Evolutionary conservation across 2,888 invertebrate genomes (phyloP), one percentile per base, ranked within the genome.

Genomic region (Chaitophorus viminalis): DNA sequence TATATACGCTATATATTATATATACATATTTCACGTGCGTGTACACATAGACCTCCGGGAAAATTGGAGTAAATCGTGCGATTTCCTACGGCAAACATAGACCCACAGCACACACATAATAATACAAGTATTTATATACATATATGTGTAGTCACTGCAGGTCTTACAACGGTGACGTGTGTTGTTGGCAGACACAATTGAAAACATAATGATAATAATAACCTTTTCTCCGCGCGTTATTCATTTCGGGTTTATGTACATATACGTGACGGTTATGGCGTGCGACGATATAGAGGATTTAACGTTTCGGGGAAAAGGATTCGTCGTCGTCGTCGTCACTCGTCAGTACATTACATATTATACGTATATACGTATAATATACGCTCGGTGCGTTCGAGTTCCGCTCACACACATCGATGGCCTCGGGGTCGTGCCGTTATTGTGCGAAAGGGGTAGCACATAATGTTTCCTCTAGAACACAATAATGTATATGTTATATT

Each of bases 141-240:
- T 14, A 14, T 70, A 70, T 70, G 17, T 5, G 68, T 5, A 29
- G 3, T 52, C 31, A 36, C 60, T 36, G n/a, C 79, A n/a, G 79
- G 29, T 65, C 29, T 68, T 39, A 25, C 60, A 33, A 31, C 60
- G 79, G 25, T 33, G 60, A n/a, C 60, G n/a, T 54, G 33, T 60
- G 52, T 78, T n/a, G 54, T 78, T 78, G 17, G n/a, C 60, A 8
- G 60, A 65, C 60, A 79, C 79, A 65, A 65, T 65, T n/a, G n/a
- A n/a, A n/a, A n/a, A n/a, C n/a, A n/a, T 74, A 82, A 54, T 83
- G 74, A 76, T 65, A 76, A 77, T 65, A 84, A 84, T 68, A 85
- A 77, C 85, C 68, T 46, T 33, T 65, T 75, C 36, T n/a, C n/a
- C n/a, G 54, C 11, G 14, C 39, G 76, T 39, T 39, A 14, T n/a